Base-by-base conservation (phyloP, 2,113 vertebrate species). In the Protomyctophum bolini region DNA sequence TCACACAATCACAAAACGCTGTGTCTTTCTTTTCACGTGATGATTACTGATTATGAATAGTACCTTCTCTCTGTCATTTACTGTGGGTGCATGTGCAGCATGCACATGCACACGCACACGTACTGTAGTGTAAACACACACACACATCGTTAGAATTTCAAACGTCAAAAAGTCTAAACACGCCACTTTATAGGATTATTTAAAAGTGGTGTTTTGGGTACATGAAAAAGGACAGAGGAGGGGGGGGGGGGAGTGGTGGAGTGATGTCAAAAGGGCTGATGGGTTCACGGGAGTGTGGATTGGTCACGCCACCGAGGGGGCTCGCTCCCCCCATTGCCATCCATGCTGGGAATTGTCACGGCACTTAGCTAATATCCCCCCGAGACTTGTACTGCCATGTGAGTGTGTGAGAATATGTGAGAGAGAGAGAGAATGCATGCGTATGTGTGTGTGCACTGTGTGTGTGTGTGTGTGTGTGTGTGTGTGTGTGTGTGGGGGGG, bases 271-370 rank as follows among this genome's bases (percentile, higher is more conserved):
- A 41, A 82, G 73, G 61, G 71, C 77, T 63, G 50, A 47, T 73
- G 79, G 74, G 86, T 85, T 85, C 79, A 72, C 52, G 68, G 80
- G 79, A 86, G 81, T 72, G 76, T 70, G 29, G 79, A 91, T 91
- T 91, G 70, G 88, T 90, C 86, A 91, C 88, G 87, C 82, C 77
- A 91, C 79, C 83, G 76, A 83, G 12, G 51, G 51, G 7, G 45
- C 74, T 83, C 80, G 64, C 85, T 90, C 86, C 91, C 33, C 83
- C 79, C 83, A 86, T 86, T 81, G 78, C 11, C 68, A 77, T 75
- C 60, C 85, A 84, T 82, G 87, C 87, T 86, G 83, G 83, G 88
- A 86, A 91, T 73, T 78, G 83, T 91, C 84, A 91, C 79, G 81
- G 77, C 70, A 89, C 82, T 91, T 90, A 87, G 75, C 71, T 86